These are phyloP conservation scores for Elmis aenea DNA, from an alignment of 2,888 invertebrate species.

Conservation along the genomic window DNA sequence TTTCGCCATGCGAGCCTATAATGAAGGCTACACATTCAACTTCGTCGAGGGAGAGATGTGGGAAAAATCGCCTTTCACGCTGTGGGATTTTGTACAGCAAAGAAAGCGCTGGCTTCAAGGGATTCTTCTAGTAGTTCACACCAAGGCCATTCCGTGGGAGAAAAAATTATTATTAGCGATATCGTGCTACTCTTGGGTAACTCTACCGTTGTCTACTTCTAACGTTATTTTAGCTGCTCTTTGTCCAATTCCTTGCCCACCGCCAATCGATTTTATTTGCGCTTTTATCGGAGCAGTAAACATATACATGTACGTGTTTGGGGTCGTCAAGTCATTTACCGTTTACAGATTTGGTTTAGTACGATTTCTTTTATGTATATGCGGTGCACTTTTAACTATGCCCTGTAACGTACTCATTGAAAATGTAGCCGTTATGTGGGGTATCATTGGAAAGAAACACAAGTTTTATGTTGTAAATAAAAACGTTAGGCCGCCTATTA, in stretches of 20 bases:
- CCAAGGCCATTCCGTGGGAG: constrained; percentile 71
- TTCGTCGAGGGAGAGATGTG: constrained; percentile 99
- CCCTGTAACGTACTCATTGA: constrained; percentile 92
- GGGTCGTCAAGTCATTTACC: constrained; percentile 94
- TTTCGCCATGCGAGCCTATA: constrained; percentile 93
- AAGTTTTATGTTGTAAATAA: constrained; percentile 97
- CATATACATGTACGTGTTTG: constrained; percentile 97
- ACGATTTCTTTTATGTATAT: constrained; percentile 72
- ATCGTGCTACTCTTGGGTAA: constrained; percentile 94
- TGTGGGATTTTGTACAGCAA: constrained; percentile 94
- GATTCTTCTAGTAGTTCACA: constrained; percentile 82
- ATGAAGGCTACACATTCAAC: constrained; percentile 86
- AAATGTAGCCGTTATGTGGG: constrained; percentile 93
- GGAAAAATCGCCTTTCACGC: constrained; percentile 94
- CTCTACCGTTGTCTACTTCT: constrained; percentile 86
- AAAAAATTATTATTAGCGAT: constrained; percentile 79
- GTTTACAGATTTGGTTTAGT: constrained; percentile 78
- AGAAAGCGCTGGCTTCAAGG: constrained; percentile 95
- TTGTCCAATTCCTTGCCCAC: constrained; percentile 84
- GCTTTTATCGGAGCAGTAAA: constrained; percentile 91
- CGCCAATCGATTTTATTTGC: constrained; percentile 77
- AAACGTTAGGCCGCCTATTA: constrained; percentile 68
- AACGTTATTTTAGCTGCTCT: constrained; percentile 79
- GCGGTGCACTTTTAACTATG: constrained; percentile 84
- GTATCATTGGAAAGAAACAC: constrained; percentile 89